These are phyloP conservation scores for Scomberomorus guttatus DNA, from an alignment of 2,797 vertebrate genomes.

Conservation along the genomic window DNA sequence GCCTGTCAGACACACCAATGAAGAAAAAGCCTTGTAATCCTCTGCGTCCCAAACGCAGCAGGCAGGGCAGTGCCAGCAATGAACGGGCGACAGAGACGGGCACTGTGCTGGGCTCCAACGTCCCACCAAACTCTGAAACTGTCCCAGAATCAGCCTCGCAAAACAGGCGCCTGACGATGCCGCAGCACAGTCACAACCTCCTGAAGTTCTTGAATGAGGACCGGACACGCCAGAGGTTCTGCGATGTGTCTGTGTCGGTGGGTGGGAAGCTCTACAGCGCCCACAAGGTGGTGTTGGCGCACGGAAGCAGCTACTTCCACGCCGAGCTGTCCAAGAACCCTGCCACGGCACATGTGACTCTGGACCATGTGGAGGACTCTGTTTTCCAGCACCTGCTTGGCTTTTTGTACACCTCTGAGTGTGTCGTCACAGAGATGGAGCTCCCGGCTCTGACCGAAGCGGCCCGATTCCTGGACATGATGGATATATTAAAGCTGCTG, in stretches of 20 bases:
- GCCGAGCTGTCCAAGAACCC: conserved; percentile 94
- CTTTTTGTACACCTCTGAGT: conserved; percentile 95
- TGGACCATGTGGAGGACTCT: conserved; percentile 94
- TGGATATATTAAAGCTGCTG: conserved; percentile 93
- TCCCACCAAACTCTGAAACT: conserved; percentile 4
- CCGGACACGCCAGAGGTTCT: conserved; percentile 88
- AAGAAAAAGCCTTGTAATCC: conserved; percentile 69
- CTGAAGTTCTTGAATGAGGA: conserved; percentile 95
- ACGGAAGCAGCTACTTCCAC: conserved; percentile 98
- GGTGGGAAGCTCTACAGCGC: conserved; percentile 90
- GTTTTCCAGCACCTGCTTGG: conserved; percentile 93
- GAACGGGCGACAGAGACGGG: conserved; percentile 22
- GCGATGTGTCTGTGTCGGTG: conserved; percentile 92
- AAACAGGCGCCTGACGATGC: conserved; percentile 86
- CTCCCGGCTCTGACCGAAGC: conserved; percentile 92
- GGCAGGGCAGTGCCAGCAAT: conserved; percentile 29
- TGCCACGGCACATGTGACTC: conserved; percentile 85
- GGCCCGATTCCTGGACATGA: conserved; percentile 96
- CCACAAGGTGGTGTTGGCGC: conserved; percentile 96
- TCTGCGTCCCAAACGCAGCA: conserved; percentile 63
- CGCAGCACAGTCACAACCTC: conserved; percentile 90
- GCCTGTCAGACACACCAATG: conserved; percentile 53
- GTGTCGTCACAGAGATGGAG: conserved; percentile 89
- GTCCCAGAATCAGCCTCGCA: conserved; percentile 63
- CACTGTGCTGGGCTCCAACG: not conserved